These are phyloP conservation scores for Cylindroiulus punctatus DNA, from an alignment of 2,888 invertebrate genomes.

Conservation along the genomic window DNA sequence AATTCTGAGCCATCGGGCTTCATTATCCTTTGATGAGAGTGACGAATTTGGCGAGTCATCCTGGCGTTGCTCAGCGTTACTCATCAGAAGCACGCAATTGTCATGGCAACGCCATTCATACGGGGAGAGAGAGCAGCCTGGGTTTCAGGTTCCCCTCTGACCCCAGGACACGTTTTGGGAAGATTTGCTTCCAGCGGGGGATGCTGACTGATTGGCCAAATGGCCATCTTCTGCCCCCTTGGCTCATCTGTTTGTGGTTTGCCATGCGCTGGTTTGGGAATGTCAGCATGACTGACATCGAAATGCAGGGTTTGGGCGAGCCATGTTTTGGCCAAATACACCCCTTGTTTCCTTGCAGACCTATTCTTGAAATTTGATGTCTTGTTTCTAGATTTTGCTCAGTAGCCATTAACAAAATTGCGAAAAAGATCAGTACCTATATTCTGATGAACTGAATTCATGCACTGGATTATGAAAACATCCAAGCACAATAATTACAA, in stretches of 20 bases:
- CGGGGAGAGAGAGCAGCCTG: background rate
- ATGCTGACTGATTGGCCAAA: background rate
- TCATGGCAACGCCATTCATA: background rate
- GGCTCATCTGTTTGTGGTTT: slow-evolving; percentile 19
- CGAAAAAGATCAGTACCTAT: too few species aligned
- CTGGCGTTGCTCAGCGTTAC: background rate
- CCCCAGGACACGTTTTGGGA: slow-evolving; percentile 2
- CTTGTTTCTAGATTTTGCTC: too few species aligned
- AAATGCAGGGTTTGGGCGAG: too few species aligned
- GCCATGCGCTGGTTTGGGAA: background rate
- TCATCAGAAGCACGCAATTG: background rate
- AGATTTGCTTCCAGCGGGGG: background rate
- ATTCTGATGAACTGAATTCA: too few species aligned
- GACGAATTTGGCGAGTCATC: slow-evolving; percentile 12
- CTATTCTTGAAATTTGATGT: too few species aligned
- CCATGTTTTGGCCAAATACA: background rate
- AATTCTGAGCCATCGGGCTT: background rate
- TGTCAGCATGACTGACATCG: background rate
- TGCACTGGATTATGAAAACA: too few species aligned
- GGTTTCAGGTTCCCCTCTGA: background rate
- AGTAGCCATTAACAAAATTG: too few species aligned
- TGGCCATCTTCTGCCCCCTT: background rate
- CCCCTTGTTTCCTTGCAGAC: too few species aligned
- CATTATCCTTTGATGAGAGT: slow-evolving; percentile 20
- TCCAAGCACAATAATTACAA: too few species aligned